Evolutionary conservation across 2,888 invertebrate genomes (phyloP), one percentile per base, ranked within the genome.

Genomic region (Aspidapion aeneum): DNA sequence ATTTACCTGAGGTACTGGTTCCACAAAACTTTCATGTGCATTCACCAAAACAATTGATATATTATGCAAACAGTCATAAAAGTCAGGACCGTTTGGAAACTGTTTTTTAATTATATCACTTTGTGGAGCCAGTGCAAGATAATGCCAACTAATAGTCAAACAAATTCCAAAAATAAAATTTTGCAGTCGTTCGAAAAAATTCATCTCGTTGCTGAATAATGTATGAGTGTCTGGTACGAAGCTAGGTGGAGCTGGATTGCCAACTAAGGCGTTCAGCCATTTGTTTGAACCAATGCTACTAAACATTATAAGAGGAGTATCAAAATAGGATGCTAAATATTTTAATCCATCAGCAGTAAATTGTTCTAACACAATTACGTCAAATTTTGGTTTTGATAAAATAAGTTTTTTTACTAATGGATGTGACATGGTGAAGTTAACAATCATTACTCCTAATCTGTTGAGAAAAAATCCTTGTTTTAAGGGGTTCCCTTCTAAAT

Each of bases 191-290:
- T 69, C 66, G 18, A 61, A 58, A 55, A 66, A 69, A 20, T 63
- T 61, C 68, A 68, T 68, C 51, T 56, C 61, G 22, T 60, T 54
- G 21, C 67, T 63, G n/a, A 63, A 63, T 20, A 61, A 63, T 18
- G 81, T 67, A 63, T 81, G 79, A 17, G 79, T 78, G 57, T 83
- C 82, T 0, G 85, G 83, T 21, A 83, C 79, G 73, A 81, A 83
- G 0, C 84, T 81, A 71, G 81, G 81, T 0, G 82, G 80, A 1
- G 76, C 76, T 1, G 84, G 80, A 57, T 81, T 75, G 1, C 83
- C 84, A 73, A 83, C 79, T 66, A 81, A 77, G 63, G 80, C 79
- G 61, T 82, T 82, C 68, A 82, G 79, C 70, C 79, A 78, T 57
- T 77, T 77, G 60, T 76, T 76, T 59, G 78, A 78, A 17, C 79